Percentiles rank a stretch among this genome's conserved stretches.
Conservation (phyloP, 1,140 invertebrate genomes). For the Nixonia krombeini region DNA sequence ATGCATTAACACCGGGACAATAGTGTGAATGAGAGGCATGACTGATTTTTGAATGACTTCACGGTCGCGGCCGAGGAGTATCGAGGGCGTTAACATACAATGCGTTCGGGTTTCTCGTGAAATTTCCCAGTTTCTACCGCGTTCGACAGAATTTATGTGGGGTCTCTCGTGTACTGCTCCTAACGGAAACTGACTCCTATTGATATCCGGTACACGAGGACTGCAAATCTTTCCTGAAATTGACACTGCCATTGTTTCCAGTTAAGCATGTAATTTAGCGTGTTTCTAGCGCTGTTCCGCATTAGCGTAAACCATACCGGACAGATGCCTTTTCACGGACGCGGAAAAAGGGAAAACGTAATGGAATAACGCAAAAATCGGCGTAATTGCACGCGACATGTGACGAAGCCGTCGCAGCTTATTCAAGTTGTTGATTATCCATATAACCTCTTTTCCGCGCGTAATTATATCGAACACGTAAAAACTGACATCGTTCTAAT, state of each 20-base stretch:
- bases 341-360: too few relatives aligned
- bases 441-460: too few relatives aligned
- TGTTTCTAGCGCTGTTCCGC: too few relatives aligned
- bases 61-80: slow-evolving; percentile 25
- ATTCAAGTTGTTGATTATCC: too few relatives aligned
- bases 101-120: slow-evolving; percentile 40
- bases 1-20: slow-evolving; percentile 41
- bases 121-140: slow-evolving; percentile 46
- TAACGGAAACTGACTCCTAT: slow-evolving; percentile 47
- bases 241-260: slow-evolving; percentile 32
- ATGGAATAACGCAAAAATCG: too few relatives aligned
- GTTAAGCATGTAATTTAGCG: too few relatives aligned
- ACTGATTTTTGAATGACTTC: slow-evolving; percentile 43
- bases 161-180: slow-evolving; percentile 10
- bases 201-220: slow-evolving; percentile 46
- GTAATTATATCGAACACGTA: too few relatives aligned
- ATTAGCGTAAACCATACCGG: too few relatives aligned
- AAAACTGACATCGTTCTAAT: too few relatives aligned
- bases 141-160: slow-evolving; percentile 45
- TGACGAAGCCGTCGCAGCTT: too few relatives aligned
- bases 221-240: slow-evolving; percentile 27
- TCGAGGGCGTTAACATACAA: slow-evolving; percentile 47
- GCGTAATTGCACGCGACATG: too few relatives aligned
- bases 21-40: slow-evolving; percentile 41
- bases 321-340: too few relatives aligned